Evolutionary conservation across 2,888 invertebrate genomes (phyloP).

Genomic region (Synergus itoensis): DNA sequence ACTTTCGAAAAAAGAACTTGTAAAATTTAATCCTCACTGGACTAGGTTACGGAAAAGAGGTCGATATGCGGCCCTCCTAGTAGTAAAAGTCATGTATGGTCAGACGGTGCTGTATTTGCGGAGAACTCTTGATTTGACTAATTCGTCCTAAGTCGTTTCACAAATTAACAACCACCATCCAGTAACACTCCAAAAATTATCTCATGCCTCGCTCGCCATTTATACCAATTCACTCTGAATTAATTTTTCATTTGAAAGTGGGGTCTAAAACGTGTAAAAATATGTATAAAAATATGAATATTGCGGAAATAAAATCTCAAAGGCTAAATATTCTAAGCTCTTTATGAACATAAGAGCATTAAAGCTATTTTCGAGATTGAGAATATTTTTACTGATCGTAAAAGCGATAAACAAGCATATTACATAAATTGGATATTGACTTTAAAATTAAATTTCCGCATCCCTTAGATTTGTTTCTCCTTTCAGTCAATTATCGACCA

Average conservation of each 20-base stretch:
- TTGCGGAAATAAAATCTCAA: not conserved
- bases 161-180: slow-evolving; percentile 1
- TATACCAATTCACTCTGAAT: not conserved
- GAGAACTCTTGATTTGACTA: not conserved
- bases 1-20: not conserved
- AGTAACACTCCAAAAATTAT: not conserved
- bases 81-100: not conserved
- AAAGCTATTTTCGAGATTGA: not conserved
- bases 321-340: not conserved
- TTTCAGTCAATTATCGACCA: not conserved
- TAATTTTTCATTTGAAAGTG: too few relatives aligned
- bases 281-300: too few relatives aligned
- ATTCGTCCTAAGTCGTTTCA: slow-evolving; percentile 4
- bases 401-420: not conserved
- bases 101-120: not conserved
- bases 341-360: not conserved
- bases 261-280: too few relatives aligned
- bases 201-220: not conserved
- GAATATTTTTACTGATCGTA: not conserved
- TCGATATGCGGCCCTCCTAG: slow-evolving; percentile 13
- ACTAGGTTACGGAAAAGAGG: not conserved
- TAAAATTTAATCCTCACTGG: too few relatives aligned
- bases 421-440: not conserved
- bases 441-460: not conserved
- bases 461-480: not conserved